Conservation (phyloP, 2,113 vertebrate genomes). For the Hypomesus transpacificus region DNA sequence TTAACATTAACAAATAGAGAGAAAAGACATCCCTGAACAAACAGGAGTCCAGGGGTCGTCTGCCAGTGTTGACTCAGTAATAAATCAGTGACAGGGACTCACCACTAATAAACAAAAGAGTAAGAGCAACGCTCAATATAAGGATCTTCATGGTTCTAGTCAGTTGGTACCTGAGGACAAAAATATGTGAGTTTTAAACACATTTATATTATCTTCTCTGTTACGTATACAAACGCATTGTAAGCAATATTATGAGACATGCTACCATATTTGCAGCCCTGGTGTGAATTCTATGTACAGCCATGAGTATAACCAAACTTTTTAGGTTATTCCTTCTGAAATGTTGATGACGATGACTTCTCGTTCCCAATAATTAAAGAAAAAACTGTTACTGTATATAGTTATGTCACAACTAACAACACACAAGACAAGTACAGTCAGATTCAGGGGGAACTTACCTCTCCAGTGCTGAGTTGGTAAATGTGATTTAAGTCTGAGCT, state of each 20-base stretch:
- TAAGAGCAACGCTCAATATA: conserved; percentile 46
- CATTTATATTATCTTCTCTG: neutral
- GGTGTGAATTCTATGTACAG: no score
- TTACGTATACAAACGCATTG: no score
- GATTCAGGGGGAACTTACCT: conserved; percentile 43
- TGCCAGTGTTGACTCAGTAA: conserved; percentile 42
- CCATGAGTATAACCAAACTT: no score
- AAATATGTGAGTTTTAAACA: conserved; percentile 18
- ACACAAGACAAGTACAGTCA: neutral
- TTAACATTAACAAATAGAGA: neutral
- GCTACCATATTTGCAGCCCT: no score
- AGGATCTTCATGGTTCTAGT: conserved; percentile 64
- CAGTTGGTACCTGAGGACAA: conserved; percentile 6
- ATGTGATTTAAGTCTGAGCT: conserved; percentile 5
- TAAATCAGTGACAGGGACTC: conserved; percentile 57
- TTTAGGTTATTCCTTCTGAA: no score
- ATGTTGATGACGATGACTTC: no score
- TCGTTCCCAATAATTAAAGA: no score
- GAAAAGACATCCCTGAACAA: conserved; percentile 13
- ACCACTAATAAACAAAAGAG: conserved; percentile 64
- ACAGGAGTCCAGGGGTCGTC: conserved; percentile 17
- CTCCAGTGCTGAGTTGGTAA: neutral
- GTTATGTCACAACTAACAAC: neutral
- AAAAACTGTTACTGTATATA: no score
- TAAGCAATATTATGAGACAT: no score